phyloP scores from a whole-genome alignment of 53 echinoderm and acorn worm genomes.

The Zoroaster sp. region DNA sequence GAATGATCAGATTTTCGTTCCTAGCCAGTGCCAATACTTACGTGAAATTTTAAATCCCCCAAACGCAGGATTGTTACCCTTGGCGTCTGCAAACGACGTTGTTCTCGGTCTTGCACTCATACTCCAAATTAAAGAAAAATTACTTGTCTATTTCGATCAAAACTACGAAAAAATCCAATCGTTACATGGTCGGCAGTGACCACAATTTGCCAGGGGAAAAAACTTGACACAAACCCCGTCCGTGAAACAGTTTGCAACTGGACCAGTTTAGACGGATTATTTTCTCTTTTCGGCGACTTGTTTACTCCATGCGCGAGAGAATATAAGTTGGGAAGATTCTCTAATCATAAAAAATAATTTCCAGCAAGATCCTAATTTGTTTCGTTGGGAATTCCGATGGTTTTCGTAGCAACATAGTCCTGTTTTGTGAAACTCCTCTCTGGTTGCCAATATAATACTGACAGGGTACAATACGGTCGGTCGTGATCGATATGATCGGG shows the following conservation, averaged over 20 bases:
- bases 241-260: constrained; percentile 44
- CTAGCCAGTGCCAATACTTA: constrained; percentile 78
- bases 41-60: constrained; percentile 99
- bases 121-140: constrained; percentile 62
- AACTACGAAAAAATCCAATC: constrained; percentile 31
- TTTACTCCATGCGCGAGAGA: not conserved
- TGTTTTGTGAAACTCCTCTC: constrained; percentile 50
- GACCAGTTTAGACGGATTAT: constrained; percentile 21
- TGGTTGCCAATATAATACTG: constrained; percentile 72
- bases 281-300: not conserved
- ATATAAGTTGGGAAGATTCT: not conserved
- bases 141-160: constrained; percentile 39
- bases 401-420: constrained; percentile 35
- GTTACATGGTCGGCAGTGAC: constrained; percentile 85
- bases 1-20: not conserved
- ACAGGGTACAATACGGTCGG: constrained; percentile 77
- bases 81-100: constrained; percentile 99
- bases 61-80: constrained; percentile 90
- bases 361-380: constrained; percentile 3
- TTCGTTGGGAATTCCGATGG: constrained; percentile 43
- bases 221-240: constrained; percentile 33
- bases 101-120: constrained; percentile 99
- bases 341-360: constrained; percentile 23
- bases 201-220: constrained; percentile 40
- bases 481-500: constrained; percentile 30